phyloP scores from a whole-genome alignment of 2,888 invertebrate species.

The Tribolium freemani region DNA sequence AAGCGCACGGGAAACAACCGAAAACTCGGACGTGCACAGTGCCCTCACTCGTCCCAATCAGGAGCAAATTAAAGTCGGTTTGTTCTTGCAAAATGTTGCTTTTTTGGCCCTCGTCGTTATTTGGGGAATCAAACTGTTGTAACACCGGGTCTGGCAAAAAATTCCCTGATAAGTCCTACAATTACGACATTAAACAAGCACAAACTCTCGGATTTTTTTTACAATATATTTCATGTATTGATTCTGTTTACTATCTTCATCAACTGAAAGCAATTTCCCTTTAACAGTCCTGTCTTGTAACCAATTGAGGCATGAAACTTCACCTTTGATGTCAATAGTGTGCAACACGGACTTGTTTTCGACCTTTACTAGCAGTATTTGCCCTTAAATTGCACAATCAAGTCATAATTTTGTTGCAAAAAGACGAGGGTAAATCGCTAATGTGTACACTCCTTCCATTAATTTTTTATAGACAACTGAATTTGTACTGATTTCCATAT shows the following conservation, averaged over 20 bases:
- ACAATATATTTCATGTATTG: constrained; percentile 62
- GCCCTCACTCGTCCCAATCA: constrained; percentile 84
- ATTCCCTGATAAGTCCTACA: constrained; percentile 63
- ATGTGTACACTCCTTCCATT: too few species aligned
- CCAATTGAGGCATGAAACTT: constrained; percentile 85
- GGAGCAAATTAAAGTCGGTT: constrained; percentile 79
- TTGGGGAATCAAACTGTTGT: constrained; percentile 70
- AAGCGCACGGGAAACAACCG: constrained; percentile 87
- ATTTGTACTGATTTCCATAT: too few species aligned
- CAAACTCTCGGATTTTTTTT: neutral
- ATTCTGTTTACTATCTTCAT: constrained; percentile 53
- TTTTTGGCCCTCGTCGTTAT: constrained; percentile 70
- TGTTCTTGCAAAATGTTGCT: constrained; percentile 75
- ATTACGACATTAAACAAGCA: neutral
- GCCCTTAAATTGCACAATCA: constrained; percentile 68
- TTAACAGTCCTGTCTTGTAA: constrained; percentile 49
- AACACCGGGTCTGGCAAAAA: constrained; percentile 70
- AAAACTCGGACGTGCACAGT: constrained; percentile 83
- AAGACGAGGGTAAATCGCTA: too few species aligned
- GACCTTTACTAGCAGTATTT: constrained; percentile 82
- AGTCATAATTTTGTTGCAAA: neutral
- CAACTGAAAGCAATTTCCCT: constrained; percentile 45
- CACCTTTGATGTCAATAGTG: constrained; percentile 73
- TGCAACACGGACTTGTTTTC: constrained; percentile 88
- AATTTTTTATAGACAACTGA: too few species aligned